phyloP scores from a whole-genome alignment of 2,888 invertebrate species.

The Melinaea marsaeus region DNA sequence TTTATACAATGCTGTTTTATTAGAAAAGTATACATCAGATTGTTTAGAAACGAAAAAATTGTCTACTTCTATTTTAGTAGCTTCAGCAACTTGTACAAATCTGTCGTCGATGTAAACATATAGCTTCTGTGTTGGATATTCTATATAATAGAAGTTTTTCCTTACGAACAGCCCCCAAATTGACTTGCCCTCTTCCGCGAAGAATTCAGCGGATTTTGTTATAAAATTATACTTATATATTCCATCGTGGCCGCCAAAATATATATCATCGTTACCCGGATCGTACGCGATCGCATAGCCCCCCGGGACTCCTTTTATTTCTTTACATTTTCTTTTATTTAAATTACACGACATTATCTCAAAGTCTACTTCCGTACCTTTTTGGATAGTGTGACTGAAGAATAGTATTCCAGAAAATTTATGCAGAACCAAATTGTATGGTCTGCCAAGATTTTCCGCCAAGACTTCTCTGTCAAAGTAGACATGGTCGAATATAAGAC shows the following conservation, averaged over 20 bases:
- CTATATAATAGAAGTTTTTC: conserved; percentile 63
- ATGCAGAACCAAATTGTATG: conserved; percentile 59
- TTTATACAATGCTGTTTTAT: conserved; percentile 65
- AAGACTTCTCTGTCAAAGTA: conserved; percentile 54
- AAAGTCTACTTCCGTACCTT: conserved; percentile 52
- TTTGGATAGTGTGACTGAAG: conserved; percentile 60
- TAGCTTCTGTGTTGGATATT: conserved; percentile 59
- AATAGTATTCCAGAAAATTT: conserved; percentile 57
- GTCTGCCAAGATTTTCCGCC: conserved; percentile 47
- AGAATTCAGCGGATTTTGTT: conserved; percentile 55
- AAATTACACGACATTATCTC: conserved; percentile 53
- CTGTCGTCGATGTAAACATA: conserved; percentile 49
- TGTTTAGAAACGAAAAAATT: conserved; percentile 55
- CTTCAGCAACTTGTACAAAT: conserved; percentile 55
- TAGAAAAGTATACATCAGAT: conserved; percentile 55
- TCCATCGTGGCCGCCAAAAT: conserved; percentile 66
- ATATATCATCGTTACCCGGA: conserved; percentile 60
- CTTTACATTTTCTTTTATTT: conserved; percentile 42
- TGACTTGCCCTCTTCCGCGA: conserved; percentile 59
- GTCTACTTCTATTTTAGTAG: conserved; percentile 54
- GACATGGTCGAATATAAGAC: conserved; percentile 54
- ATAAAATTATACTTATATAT: conserved; percentile 65
- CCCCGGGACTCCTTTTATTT: conserved; percentile 50
- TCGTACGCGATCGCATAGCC: conserved; percentile 66
- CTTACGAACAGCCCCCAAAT: conserved; percentile 61